Evolutionary conservation across 2,797 vertebrate genomes (phyloP), one percentile per base, ranked within the genome.

Genomic region (Austrolebias charrua): DNA sequence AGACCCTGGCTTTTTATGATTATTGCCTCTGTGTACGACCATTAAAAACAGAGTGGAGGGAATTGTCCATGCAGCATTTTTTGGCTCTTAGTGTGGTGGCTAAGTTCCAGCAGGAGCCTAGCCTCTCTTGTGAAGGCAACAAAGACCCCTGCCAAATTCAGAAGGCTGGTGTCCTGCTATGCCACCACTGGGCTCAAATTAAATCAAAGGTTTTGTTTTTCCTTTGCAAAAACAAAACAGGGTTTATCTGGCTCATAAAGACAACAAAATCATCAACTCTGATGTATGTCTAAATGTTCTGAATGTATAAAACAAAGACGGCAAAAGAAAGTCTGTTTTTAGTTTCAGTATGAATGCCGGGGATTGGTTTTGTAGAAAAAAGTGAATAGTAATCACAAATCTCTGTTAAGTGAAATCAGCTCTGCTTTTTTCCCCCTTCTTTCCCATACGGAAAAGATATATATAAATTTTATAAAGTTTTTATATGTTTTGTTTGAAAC

Each of bases 1-100:
- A 88, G 81, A 86, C 81, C 85, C 79, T 78, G 90, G 86, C 86
- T 88, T 90, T 92, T 92, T 91, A 91, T 92, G 91, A 92, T 92
- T 89, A 92, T 92, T 91, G 83, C 90, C 73, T 85, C 82, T 85
- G 79, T 88, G 86, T 89, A 86, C 87, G 78, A 70, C 85, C 88
- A 90, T 91, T 88, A 90, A 87, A 90, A 84, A 78, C 63, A 67
- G 82, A 84, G 85, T 77, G 72, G 73, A 66, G 81, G 78, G 84
- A 74, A 76, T 85, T 86, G 84, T 88, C 84, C 81, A 64, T 71
- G 80, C 56, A 63, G 66, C 68, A 55, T 86, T 86, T 87, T 83
- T 83, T 38, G 84, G 72, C 74, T 79, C 40, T 66, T 38, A 52
- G 60, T 20, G 53, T 54, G n/a, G 72, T 71, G 78, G 87, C 81